These are phyloP conservation scores for Antigone vipio DNA, from an alignment of 2,113 vertebrate genomes.

Conservation along the genomic window DNA sequence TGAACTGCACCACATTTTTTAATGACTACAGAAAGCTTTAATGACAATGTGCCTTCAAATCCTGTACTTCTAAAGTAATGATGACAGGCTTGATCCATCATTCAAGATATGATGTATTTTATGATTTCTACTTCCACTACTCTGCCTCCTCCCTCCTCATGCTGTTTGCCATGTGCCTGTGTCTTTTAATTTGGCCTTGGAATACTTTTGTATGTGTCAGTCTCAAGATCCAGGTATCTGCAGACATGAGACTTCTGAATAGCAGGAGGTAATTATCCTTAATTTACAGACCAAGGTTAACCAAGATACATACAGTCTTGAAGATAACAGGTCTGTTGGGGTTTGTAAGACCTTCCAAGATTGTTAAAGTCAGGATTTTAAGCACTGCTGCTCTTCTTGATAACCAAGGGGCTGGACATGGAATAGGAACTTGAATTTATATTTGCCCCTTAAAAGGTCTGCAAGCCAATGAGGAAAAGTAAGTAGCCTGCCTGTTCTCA, in stretches of 20 bases:
- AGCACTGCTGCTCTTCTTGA: not conserved
- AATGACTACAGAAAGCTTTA: not conserved
- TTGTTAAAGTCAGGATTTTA: not conserved
- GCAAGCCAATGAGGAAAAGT: not conserved
- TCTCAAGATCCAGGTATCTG: not conserved
- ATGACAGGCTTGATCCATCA: not conserved
- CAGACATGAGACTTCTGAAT: not conserved
- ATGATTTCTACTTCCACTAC: not conserved
- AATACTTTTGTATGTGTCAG: not conserved
- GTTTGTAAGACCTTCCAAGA: not conserved
- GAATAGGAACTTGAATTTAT: not conserved
- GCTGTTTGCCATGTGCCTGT: not conserved
- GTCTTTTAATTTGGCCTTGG: not conserved
- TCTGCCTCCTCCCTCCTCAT: not conserved
- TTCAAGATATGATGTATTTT: not conserved
- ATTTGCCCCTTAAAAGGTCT: not conserved
- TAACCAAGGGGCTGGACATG: not conserved
- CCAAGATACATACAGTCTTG: not conserved
- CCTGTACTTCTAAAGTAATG: not conserved
- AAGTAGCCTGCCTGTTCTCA: not conserved
- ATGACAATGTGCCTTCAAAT: not conserved
- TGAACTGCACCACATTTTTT: not conserved
- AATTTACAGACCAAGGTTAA: conserved; percentile 27
- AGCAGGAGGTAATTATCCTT: conserved; percentile 6
- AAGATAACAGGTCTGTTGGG: not conserved